Base-by-base conservation (phyloP, 2,113 vertebrate genomes). In the Lathamus discolor region DNA sequence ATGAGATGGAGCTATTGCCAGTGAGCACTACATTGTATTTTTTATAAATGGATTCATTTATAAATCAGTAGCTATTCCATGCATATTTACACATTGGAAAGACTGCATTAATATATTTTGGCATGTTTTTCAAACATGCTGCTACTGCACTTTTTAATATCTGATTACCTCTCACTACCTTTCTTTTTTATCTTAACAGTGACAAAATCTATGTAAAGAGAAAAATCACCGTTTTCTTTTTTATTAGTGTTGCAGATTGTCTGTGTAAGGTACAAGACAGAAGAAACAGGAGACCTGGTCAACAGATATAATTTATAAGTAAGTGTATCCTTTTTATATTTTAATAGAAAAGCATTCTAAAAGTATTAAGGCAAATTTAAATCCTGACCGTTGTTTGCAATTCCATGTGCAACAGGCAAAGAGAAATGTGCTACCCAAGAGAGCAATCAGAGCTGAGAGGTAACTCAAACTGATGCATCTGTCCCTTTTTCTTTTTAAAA, bases 291-390 rank as follows among this genome's bases (percentile, higher is more conserved):
- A 86, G 49, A 69, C 29, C 13, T 62, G 55, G 64, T 15, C 59
- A 61, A 72, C 41, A 31, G 7, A 14, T 2, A 17, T 68, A 0
- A 59, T 81, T 86, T 70, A 25, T 54, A 67, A 63, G 9, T 76
- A 64, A 77, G 37, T 33, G 12, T 48, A 74, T 48, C 20, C 20
- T 48, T 83, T 93, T 92, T 37, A 37, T 23, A n/a, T 57, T n/a
- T 48, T 86, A 78, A 69, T 1, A 86, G 33, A 57, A 93, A 72
- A 88, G 2, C 17, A 29, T 81, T 85, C 20, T n/a, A 17, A 33
- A 94, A 77, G 17, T 63, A 46, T 80, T 88, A 90, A 84, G 44
- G 44, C 11, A 92, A 83, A 78, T 92, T 83, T 83, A 81, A 88
- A 61, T 67, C 39, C 48, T 93, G 86, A 88, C 48, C 52, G 43